Conservation (phyloP, 2,888 invertebrate species). For the Cephus runcator region DNA sequence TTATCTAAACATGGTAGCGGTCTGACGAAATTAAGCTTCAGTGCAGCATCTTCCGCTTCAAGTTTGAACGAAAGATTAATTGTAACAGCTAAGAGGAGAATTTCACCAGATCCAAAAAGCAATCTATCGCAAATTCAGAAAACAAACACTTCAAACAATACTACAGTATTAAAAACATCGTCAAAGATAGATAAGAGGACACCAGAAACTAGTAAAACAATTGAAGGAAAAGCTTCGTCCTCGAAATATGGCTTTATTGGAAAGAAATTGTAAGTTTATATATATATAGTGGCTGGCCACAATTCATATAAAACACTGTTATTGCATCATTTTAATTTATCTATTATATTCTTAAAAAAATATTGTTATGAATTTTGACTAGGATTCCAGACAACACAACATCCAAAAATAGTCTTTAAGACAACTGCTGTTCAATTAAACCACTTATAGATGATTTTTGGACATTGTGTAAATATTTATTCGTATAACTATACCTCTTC, state of each 20-base stretch:
- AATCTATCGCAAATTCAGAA: constrained; percentile 8
- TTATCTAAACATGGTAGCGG: background rate
- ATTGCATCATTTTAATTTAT: background rate
- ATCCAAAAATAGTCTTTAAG: background rate
- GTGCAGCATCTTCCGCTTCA: background rate
- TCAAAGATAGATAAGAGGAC: background rate
- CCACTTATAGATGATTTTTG: background rate
- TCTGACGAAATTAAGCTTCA: background rate
- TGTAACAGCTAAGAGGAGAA: constrained; percentile 13
- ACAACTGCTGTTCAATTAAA: background rate
- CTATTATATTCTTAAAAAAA: background rate
- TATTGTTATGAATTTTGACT: background rate
- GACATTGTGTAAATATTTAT: background rate
- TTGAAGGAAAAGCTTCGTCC: background rate
- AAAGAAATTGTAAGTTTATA: background rate
- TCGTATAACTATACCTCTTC: background rate
- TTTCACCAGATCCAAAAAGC: constrained; percentile 16
- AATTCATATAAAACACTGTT: background rate
- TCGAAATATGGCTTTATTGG: background rate
- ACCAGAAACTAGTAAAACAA: background rate
- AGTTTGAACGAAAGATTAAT: constrained; percentile 5
- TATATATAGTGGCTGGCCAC: background rate
- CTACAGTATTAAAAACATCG: background rate
- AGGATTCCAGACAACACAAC: background rate
- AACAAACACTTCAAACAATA: constrained; percentile 5